A percentile compares a stretch with the other conserved stretches of the same genome.
Conservation (phyloP, 1,140 invertebrate species). For the Drosophila miranda region DNA sequence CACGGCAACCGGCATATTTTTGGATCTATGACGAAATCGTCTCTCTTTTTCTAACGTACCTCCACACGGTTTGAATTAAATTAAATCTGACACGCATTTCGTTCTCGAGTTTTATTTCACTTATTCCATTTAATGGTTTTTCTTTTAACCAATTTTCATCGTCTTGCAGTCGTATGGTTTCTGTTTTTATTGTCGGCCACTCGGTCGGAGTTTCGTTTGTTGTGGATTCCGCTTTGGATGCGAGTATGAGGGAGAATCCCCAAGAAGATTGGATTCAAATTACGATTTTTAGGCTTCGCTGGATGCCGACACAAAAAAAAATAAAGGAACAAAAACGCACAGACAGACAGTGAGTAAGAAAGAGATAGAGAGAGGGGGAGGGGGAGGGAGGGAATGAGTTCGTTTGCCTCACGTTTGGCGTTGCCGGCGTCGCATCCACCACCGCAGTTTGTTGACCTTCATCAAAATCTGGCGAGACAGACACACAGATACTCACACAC, state of each 20-base stretch:
- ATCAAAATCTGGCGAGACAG: slow-evolving; percentile 49
- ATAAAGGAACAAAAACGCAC: slow-evolving; percentile 26
- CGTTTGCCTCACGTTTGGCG: slow-evolving; percentile 52
- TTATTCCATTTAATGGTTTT: slow-evolving; percentile 60
- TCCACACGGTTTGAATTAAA: slow-evolving; percentile 44
- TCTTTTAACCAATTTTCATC: slow-evolving; percentile 41
- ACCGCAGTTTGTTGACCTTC: slow-evolving; percentile 77
- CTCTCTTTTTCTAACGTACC: slow-evolving; percentile 13
- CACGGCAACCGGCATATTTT: slow-evolving; percentile 54
- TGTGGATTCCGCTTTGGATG: slow-evolving; percentile 31
- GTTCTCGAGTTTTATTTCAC: slow-evolving; percentile 40
- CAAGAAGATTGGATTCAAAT: slow-evolving; percentile 75
- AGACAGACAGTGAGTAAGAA: slow-evolving; percentile 14
- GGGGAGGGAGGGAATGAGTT: slow-evolving; percentile 39
- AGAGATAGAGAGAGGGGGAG: slow-evolving; percentile 7
- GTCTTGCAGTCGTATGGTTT: slow-evolving; percentile 65
- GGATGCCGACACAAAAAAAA: slow-evolving; percentile 47
- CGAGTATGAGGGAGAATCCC: slow-evolving; percentile 53
- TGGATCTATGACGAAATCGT: slow-evolving; percentile 62
- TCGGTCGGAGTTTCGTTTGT: slow-evolving; percentile 19
- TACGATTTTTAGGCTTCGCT: slow-evolving; percentile 75
- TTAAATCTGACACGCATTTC: slow-evolving; percentile 61
- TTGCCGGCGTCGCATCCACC: slow-evolving; percentile 48
- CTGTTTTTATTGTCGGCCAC: slow-evolving; percentile 73
- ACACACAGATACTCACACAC: background rate